Base-by-base conservation (phyloP, 2,797 vertebrate genomes). In the Poeciliopsis presidionis region DNA sequence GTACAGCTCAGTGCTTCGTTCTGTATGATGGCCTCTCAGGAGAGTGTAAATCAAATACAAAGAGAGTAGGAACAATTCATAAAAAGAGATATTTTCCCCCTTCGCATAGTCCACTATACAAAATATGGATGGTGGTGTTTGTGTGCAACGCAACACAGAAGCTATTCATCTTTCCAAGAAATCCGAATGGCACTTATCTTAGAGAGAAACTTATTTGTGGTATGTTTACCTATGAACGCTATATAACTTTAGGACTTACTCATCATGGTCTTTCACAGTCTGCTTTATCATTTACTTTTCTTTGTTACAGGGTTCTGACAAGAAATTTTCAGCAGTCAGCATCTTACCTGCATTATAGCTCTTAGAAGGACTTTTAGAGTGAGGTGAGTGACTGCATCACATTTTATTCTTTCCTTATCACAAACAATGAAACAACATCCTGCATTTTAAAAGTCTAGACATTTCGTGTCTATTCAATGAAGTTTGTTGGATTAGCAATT, bases 31-130 rank as follows among this genome's bases (percentile, higher is more conserved):
- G 63, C 72, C 74, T 81, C 75, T 78, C 81, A 59, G 71, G 82
- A 88, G 84, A 84, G 53, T 43, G 55, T 57, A 85, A 86, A 87
- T 87, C 83, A 88, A 88, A 91, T 77, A 81, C 74, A 87, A 86
- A 86, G 46, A 73, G 55, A 84, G 45, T 5, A 80, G 39, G 81
- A 84, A 74, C 79, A 81, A 82, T 84, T 78, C 63, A 89, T 86
- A 79, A 78, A 45, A 81, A 80, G 12, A 83, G 12, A 75, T 33
- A 46, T 55, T 18, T 73, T 9, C n/a, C 20, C 39, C 53, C 47
- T 76, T 65, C 47, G 57, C 59, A 39, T 46, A 30, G 73, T 57
- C 16, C 14, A 1, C 41, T 76, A 30, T 16, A 7, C 39, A 33
- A 45, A 69, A 45, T 76, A 73, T 2, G 18, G 12, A 47, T 67